Evolutionary conservation across 1,140 invertebrate genomes (phyloP), one percentile per base, ranked within the genome.

Genomic region (Drosophila elegans): DNA sequence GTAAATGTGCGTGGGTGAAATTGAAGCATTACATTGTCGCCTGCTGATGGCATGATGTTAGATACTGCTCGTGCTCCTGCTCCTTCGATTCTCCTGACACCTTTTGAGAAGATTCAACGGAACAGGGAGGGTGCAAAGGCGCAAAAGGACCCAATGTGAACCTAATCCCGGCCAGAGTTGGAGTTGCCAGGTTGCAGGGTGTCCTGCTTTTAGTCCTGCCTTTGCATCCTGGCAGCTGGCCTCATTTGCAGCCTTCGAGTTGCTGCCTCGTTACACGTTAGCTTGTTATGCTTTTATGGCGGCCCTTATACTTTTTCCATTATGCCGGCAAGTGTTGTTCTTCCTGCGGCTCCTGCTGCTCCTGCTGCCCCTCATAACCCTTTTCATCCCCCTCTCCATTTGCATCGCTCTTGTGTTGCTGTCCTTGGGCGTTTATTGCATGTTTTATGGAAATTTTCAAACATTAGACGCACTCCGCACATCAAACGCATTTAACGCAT

Each of bases 401-500:
- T 13, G 34, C 6, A 36, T 11, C 44, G 34, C 48, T 12, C 38
- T 16, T 11, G 13, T 48, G 36, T 39, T 64, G 74, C 68, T 81
- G 75, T 54, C 36, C 80, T 80, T 80, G 48, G 48, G 80, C 82
- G 80, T 88, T 89, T 88, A 84, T 88, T 89, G 84, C 84, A 88
- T 88, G 84, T 89, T 84, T 89, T 89, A 89, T 88, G 84, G 67
- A 89, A 80, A 88, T 88, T 88, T 89, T 74, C 84, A 80, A 71
- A 83, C 84, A 89, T 88, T 88, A 89, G 72, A 71, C 84, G 84
- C 68, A 77, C 79, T 83, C 67, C 79, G 75, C 79, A 88, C 83
- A 80, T 88, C 83, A 88, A 88, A 82, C 76, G 79, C 79, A 88
- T 78, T 86, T 78, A 78, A 81, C 78, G 82, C 78, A 81, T 78